Base-by-base conservation (phyloP, 2,888 invertebrate species). In the Himalopsyche kuldschensis region DNA sequence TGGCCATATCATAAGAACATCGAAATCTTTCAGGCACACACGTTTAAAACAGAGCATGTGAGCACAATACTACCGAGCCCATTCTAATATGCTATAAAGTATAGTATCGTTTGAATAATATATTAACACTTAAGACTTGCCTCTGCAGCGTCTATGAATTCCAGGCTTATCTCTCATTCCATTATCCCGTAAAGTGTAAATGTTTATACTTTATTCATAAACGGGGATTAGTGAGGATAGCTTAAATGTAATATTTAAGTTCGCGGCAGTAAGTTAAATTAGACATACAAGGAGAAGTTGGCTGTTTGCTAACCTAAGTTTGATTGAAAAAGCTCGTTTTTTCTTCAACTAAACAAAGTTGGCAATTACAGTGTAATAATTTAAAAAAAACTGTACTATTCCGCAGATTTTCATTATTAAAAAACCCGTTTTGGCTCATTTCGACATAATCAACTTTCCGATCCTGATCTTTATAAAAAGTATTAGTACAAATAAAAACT, bases 201-300 rank as follows among this genome's bases (percentile, higher is more conserved):
- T 80, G 82, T 84, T 77, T 76, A 84, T 84, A 82, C 81, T 82
- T 84, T 84, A 84, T 84, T 84, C 84, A 84, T 84, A 80, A 84
- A 80, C 77, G 79, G 46, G 80, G 82, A 82, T 84, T 82, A 84
- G 84, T 77, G 84, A 78, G 79, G 79, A 84, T 55, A 79, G 82
- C 82, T 80, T 35, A 41, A 75, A 84, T 84, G 79, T 82, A 82
- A 84, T 84, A 84, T 84, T 84, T 79, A 84, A 84, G 81, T 78
- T 75, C n/a, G 75, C 10, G 55, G 77, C 78, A 47, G 31, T 55
- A 55, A 55, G 55, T 55, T 55, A 55, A 55, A 55, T 4, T 20
- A 20, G 3, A 55, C 24, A 20, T 55, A 20, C 75, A 31, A 6
- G n/a, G 32, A 8, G 10, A 69, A 24, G 69, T 30, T 69, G 69